Percentiles rank a stretch among this genome's conserved stretches.
Evolutionary conservation across 2,797 vertebrate genomes (phyloP).

Genomic region (Erethizon dorsatum): DNA sequence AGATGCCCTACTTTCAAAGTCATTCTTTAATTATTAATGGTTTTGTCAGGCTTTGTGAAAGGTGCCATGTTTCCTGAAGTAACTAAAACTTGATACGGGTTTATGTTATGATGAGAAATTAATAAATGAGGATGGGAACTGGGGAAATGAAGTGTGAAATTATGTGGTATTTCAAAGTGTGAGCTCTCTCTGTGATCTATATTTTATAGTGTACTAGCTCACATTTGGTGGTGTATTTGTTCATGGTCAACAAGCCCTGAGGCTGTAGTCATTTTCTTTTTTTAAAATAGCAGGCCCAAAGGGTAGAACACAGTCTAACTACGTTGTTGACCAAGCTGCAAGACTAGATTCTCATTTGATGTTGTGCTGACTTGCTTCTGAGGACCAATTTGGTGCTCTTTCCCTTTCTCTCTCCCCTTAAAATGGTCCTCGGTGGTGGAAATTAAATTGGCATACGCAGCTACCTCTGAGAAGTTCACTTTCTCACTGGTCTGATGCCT

Average conservation of each 20-base stretch:
- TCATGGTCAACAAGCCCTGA: constrained; percentile 7
- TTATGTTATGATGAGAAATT: constrained; percentile 72
- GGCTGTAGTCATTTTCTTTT: neutral
- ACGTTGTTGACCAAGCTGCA: neutral
- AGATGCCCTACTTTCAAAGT: constrained; percentile 62
- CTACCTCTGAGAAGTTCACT: neutral
- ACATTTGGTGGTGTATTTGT: constrained; percentile 45
- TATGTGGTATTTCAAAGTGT: constrained; percentile 50
- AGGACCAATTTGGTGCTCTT: neutral
- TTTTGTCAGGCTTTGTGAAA: constrained; percentile 69
- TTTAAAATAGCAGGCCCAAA: neutral
- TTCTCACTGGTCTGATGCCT: neutral
- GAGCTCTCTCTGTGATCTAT: constrained; percentile 63
- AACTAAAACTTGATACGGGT: constrained; percentile 58
- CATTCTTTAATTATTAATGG: constrained; percentile 69
- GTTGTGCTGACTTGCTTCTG: constrained; percentile 35
- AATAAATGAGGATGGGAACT: constrained; percentile 69
- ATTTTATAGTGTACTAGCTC: constrained; percentile 53
- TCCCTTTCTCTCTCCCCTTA: neutral
- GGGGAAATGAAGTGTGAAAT: constrained; percentile 72
- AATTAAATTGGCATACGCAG: neutral
- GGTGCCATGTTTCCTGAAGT: constrained; percentile 56
- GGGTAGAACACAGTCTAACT: neutral
- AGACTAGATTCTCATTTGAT: neutral
- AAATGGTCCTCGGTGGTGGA: neutral